A percentile compares a stretch with the other conserved stretches of the same genome.
Evolutionary conservation across 2,888 invertebrate genomes (phyloP).

Genomic region (Parthenolecanium corni): DNA sequence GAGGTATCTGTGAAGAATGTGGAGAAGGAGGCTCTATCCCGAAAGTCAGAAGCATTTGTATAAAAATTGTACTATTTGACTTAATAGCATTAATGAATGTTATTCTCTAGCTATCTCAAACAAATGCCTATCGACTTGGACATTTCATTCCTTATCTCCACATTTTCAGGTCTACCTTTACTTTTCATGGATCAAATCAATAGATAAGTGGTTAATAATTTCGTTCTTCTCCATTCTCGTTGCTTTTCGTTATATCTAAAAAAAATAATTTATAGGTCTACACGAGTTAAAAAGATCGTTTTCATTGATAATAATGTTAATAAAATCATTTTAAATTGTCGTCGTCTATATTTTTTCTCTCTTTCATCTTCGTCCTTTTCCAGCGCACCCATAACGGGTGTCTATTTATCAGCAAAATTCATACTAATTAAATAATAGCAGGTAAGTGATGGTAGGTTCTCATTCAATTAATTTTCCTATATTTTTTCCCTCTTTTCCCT

Average conservation of each 20-base stretch:
- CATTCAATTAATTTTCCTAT: too few species aligned
- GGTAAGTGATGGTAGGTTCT: background rate
- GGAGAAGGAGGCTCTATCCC: background rate
- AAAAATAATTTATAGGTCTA: background rate
- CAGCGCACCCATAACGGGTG: background rate
- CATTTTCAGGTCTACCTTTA: background rate
- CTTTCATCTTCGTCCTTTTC: too few species aligned
- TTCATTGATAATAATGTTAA: constrained; percentile 17
- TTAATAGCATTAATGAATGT: constrained; percentile 16
- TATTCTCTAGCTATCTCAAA: constrained; percentile 4
- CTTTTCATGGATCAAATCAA: constrained; percentile 5
- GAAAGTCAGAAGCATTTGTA: constrained; percentile 10
- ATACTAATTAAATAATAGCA: constrained; percentile 8
- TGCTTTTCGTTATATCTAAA: background rate
- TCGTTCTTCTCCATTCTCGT: too few species aligned
- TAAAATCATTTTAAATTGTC: constrained; percentile 17
- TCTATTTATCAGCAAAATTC: background rate
- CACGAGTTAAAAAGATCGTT: background rate
- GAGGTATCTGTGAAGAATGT: too few species aligned
- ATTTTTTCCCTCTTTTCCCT: too few species aligned
- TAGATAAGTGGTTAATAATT: constrained; percentile 15
- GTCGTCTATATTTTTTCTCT: background rate
- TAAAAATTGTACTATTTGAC: constrained; percentile 7
- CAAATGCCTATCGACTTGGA: constrained; percentile 16
- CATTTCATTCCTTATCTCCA: background rate